These are phyloP conservation scores for Noctua janthe DNA, from an alignment of 2,888 invertebrate genomes.

Conservation along the genomic window DNA sequence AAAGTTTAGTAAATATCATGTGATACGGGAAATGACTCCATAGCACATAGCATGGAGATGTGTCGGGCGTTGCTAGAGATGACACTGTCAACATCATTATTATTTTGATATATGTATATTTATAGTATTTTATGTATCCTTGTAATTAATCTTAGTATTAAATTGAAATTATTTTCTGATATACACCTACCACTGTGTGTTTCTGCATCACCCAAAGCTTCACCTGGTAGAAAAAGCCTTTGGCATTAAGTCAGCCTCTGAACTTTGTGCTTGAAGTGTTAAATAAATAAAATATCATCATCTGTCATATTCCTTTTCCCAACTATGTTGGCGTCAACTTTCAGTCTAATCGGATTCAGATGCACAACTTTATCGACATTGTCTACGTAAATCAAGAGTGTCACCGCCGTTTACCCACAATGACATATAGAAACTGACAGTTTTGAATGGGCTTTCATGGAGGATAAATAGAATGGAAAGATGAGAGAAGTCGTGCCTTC, in stretches of 20 bases:
- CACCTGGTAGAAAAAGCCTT: no score
- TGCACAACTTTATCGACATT: neutral
- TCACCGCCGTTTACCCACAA: neutral
- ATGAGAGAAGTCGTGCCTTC: neutral
- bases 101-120: no score
- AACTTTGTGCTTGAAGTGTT: no score
- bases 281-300: neutral
- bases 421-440: neutral
- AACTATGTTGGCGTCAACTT: neutral
- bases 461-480: neutral
- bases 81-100: neutral
- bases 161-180: no score
- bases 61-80: neutral
- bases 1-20: constrained; percentile 36
- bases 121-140: no score
- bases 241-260: no score
- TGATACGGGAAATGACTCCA: constrained; percentile 20
- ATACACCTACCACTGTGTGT: no score
- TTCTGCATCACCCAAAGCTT: no score
- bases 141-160: no score
- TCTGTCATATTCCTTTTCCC: neutral
- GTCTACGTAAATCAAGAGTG: neutral
- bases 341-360: neutral
- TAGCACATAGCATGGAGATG: neutral
- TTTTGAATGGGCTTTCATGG: neutral